These are phyloP conservation scores for Acanthurus leucopareius DNA, from an alignment of 2,797 vertebrate genomes.

Conservation along the genomic window DNA sequence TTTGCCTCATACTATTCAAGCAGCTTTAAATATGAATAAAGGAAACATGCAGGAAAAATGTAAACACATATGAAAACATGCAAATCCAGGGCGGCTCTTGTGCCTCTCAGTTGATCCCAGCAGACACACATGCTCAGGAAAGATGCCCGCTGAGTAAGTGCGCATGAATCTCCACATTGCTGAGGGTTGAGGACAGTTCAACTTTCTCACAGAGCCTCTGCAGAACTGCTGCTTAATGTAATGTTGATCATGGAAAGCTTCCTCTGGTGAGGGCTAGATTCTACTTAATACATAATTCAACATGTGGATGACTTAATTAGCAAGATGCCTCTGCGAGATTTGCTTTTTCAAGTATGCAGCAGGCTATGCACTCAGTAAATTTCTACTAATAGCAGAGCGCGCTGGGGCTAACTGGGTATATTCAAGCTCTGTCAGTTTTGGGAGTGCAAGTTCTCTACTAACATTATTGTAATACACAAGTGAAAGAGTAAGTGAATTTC, in stretches of 20 bases:
- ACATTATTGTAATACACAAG: slow-evolving; percentile 24
- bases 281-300: slow-evolving; percentile 82
- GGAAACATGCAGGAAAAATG: slow-evolving; percentile 22
- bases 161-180: slow-evolving; percentile 53
- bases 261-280: slow-evolving; percentile 68
- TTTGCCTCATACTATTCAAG: slow-evolving; percentile 34
- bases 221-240: slow-evolving; percentile 55
- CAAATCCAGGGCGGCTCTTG: slow-evolving; percentile 17
- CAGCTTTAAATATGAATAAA: slow-evolving; percentile 56
- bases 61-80: slow-evolving; percentile 31
- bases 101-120: slow-evolving; percentile 31
- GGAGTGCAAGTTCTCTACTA: not conserved
- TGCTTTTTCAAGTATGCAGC: slow-evolving; percentile 45
- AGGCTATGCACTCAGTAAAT: slow-evolving; percentile 35
- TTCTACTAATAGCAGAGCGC: slow-evolving; percentile 44
- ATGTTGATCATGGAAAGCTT: slow-evolving; percentile 71
- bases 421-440: slow-evolving; percentile 30
- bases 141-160: slow-evolving; percentile 41
- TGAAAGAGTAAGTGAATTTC: not conserved
- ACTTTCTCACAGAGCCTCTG: slow-evolving; percentile 43
- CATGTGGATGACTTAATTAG: slow-evolving; percentile 80
- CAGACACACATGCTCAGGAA: slow-evolving; percentile 38
- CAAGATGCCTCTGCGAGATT: slow-evolving; percentile 57
- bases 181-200: slow-evolving; percentile 57
- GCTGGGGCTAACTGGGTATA: slow-evolving; percentile 10